Base-by-base conservation (phyloP, 2,888 invertebrate species). In the Quadroppia sp. region DNA sequence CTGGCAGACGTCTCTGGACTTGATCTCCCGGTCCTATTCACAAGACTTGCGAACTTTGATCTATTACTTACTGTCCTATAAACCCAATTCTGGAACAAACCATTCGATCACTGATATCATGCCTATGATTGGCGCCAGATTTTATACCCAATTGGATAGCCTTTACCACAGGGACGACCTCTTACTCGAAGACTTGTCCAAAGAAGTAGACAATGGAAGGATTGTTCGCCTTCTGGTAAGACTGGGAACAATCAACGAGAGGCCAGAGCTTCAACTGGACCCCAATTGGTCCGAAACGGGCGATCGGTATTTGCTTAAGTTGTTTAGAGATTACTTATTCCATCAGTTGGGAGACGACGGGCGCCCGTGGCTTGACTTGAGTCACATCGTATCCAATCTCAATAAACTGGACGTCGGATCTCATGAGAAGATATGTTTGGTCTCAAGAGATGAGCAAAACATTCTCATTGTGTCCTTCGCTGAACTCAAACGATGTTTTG, bases 61-160 rank as follows among this genome's bases (percentile, higher is more conserved):
- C 81, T 85, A 93, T 94, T 95, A 86, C 78, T 81, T 82, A 45
- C 71, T 59, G 36, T 70, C 75, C 13, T 70, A 61, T 61, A 74
- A 73, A 45, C 25, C 53, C 6, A 28, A 42, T 32, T 30, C 72
- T 7, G 40, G 42, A 4, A 61, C 42, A 77, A 77, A 77, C 48
- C 89, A 91, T 80, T 90, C 89, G 80, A 91, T 98, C 76, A 93
- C 92, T 77, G 97, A 98, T 85, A 87, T 98, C 80, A 98, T 98
- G 98, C 97, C 98, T 36, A 96, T 98, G 95, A 97, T 99, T 79
- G 98, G 86, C 30, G 96, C 96, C 61, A 87, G 97, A 75, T 98
- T 97, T 85, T 98, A 96, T 83, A 92, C 91, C 0, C 96, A 98
- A 85, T 86, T 97, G 81, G 97, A 98, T 83, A 89, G 91, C 7